Conservation (phyloP, 2,113 vertebrate species). For the Psittacus erithacus region DNA sequence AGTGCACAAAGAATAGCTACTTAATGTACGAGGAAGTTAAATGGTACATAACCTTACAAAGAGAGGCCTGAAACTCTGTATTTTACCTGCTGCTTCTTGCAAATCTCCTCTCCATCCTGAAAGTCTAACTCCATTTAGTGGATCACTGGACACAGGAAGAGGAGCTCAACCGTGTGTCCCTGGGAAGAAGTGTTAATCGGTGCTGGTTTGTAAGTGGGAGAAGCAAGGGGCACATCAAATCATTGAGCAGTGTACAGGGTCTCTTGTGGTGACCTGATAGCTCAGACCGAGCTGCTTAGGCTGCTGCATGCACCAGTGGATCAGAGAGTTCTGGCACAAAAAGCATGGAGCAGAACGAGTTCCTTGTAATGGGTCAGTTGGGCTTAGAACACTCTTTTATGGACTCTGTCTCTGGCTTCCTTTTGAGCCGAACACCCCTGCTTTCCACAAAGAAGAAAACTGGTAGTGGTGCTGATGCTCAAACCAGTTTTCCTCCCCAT, state of each 20-base stretch:
- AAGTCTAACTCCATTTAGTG: background rate
- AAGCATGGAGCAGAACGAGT: background rate
- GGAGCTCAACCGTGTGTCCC: background rate
- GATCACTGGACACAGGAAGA: background rate
- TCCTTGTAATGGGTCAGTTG: background rate
- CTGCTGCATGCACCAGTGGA: background rate
- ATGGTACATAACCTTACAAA: background rate
- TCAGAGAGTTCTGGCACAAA: background rate
- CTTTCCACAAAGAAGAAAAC: background rate
- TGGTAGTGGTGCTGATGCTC: background rate
- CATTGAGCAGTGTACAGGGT: background rate
- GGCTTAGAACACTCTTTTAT: background rate
- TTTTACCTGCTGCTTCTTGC: background rate
- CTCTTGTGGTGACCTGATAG: background rate
- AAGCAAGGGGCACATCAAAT: background rate
- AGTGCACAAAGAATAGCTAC: background rate
- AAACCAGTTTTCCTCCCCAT: fast-evolving
- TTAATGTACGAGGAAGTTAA: background rate
- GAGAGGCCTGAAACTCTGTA: background rate
- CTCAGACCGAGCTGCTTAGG: background rate
- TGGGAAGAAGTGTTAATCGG: background rate
- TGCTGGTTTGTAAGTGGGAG: background rate
- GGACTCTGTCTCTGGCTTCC: background rate
- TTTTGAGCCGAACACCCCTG: background rate
- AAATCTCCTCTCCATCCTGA: background rate